Percentiles rank a stretch among this genome's conserved stretches.
Conservation (phyloP, 92 coral and sea anemone species). For the Siderastrea radians region DNA sequence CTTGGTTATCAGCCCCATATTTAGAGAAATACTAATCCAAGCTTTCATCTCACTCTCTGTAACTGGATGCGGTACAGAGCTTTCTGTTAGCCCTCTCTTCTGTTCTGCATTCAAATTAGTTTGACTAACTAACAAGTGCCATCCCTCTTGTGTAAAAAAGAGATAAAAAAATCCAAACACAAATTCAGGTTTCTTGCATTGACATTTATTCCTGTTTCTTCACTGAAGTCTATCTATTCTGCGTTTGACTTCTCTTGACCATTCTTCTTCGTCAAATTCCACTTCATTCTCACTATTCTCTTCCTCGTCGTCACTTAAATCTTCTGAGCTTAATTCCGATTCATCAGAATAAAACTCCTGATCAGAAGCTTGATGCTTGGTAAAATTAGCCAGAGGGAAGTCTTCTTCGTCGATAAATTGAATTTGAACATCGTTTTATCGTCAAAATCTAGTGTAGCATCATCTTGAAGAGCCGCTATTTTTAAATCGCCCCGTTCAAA, state of each 20-base stretch:
- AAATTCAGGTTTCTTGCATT: slow-evolving; percentile 23
- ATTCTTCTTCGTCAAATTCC: background rate
- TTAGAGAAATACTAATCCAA: slow-evolving; percentile 21
- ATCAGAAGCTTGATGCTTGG: slow-evolving; percentile 33
- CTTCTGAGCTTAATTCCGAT: slow-evolving; percentile 26
- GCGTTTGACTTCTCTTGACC: slow-evolving; percentile 17
- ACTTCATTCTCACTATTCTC: slow-evolving; percentile 1
- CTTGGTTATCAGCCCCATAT: slow-evolving; percentile 43
- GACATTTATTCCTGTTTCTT: slow-evolving; percentile 39
- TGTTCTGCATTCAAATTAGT: slow-evolving; percentile 42
- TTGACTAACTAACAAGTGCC: slow-evolving; percentile 42
- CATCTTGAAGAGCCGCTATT: slow-evolving; percentile 28
- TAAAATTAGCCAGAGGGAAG: slow-evolving; percentile 12
- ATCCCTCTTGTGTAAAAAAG: slow-evolving; percentile 45
- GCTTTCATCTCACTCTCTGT: slow-evolving; percentile 38
- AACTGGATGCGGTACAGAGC: slow-evolving; percentile 39
- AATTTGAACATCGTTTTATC: slow-evolving; percentile 16
- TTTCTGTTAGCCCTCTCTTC: slow-evolving; percentile 38
- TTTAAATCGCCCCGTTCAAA: slow-evolving; percentile 10
- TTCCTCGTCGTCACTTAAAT: slow-evolving; percentile 16
- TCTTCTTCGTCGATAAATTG: slow-evolving; percentile 25
- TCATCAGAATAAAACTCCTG: slow-evolving; percentile 8
- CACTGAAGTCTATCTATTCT: slow-evolving; percentile 24
- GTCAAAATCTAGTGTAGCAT: slow-evolving; percentile 18
- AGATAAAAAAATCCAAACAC: slow-evolving; percentile 27